Evolutionary conservation across 2,113 vertebrate genomes (phyloP), one percentile per base, ranked within the genome.

Genomic region (Tichodroma muraria): DNA sequence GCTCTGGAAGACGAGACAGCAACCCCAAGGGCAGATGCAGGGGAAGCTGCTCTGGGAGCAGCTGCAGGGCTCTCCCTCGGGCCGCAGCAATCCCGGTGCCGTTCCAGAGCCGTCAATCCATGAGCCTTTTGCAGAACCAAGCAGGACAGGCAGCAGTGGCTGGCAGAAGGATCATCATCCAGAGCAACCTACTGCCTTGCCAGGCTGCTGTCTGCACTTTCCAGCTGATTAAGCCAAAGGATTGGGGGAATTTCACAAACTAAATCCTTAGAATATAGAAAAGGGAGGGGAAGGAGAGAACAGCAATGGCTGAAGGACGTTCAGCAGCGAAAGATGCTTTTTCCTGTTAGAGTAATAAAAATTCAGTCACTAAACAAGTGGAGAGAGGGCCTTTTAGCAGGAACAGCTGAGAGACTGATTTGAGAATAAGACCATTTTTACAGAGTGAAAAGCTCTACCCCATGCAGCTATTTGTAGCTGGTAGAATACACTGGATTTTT

Each of bases 401-500:
- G 24, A 85, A 64, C 59, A 93, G 88, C 59, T 35, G 42, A 94
- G 85, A 91, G 78, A 90, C 1, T 78, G 85, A 92, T 89, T 54
- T 50, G 69, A 83, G 68, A 88, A 80, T 12, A 91, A 88, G 54
- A 84, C 88, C 50, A 17, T 79, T 83, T 83, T 71, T 70, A 70
- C 30, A 1, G 45, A 88, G 40, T n/a, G 56, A 77, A 82, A 95
- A 92, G 80, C 92, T 68, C 79, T 89, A 86, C 72, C 61, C 86
- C 79, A 70, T 37, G 61, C 76, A 90, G 91, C 68, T 76, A 66
- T 93, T 93, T 78, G 79, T 54, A 85, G 75, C 75, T 73, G 40
- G 78, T 66, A 56, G 85, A 93, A 82, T 45, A 91, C 50, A 65
- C 52, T 54, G 90, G 84, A 92, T 96, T 95, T 93, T 69, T 93